Conservation (phyloP, 2,113 vertebrate species). For the Chamaea fasciata region DNA sequence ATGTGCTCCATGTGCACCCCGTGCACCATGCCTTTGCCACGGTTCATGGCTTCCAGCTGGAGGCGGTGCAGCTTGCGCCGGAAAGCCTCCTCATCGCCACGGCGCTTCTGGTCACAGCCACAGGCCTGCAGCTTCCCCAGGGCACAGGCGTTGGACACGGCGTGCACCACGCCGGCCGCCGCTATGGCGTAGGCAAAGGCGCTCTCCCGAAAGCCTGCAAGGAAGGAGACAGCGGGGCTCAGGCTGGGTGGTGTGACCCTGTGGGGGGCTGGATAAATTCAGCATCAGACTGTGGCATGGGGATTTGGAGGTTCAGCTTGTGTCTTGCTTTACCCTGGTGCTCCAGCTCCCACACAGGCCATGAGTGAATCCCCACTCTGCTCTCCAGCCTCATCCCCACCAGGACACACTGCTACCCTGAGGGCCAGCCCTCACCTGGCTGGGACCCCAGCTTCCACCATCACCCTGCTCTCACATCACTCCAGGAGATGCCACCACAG, state of each 20-base stretch:
- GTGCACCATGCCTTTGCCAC: constrained; percentile 93
- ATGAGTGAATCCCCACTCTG: background rate
- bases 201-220: constrained; percentile 91
- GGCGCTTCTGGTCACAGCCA: constrained; percentile 88
- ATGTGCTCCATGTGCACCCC: constrained; percentile 91
- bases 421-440: background rate
- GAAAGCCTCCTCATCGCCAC: constrained; percentile 93
- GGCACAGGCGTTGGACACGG: constrained; percentile 93
- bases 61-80: constrained; percentile 89
- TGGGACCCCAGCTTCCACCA: background rate
- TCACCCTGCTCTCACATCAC: background rate
- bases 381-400: background rate
- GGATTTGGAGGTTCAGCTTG: background rate
- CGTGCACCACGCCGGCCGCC: constrained; percentile 89
- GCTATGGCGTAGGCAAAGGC: constrained; percentile 96
- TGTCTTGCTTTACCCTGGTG: background rate
- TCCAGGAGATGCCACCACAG: background rate
- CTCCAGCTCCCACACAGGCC: background rate
- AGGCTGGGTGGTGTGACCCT: accelerated
- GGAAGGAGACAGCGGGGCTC: background rate
- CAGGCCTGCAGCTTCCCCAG: constrained; percentile 94
- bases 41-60: constrained; percentile 93
- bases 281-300: background rate
- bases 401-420: background rate
- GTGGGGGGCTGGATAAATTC: accelerated